These are phyloP conservation scores for Netelia fuscicornis DNA, from an alignment of 2,888 invertebrate genomes.

Conservation along the genomic window DNA sequence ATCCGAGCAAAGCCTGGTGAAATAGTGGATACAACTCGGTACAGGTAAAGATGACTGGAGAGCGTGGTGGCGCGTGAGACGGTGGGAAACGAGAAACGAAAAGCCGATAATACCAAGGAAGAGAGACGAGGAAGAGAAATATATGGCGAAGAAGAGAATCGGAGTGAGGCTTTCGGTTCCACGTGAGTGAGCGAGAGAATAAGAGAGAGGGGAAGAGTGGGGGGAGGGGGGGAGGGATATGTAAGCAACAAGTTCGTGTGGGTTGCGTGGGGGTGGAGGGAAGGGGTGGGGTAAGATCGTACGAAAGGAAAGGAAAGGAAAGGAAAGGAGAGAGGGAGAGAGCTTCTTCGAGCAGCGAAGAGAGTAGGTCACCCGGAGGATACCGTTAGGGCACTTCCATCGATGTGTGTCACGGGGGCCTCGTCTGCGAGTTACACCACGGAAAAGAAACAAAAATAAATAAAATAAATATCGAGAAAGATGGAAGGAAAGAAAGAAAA, in stretches of 20 bases:
- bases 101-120: conserved; percentile 6
- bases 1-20: background rate
- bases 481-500: conserved; percentile 26
- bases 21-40: too few relatives aligned
- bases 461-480: conserved; percentile 11
- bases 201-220: conserved; percentile 5
- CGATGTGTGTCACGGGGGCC: conserved; percentile 84
- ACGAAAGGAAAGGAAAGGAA: conserved; percentile 57
- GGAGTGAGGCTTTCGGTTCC: conserved; percentile 41
- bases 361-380: conserved; percentile 82
- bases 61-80: background rate
- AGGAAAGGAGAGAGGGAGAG: conserved; percentile 65
- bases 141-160: conserved; percentile 19
- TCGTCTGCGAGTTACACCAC: conserved; percentile 65
- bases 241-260: background rate
- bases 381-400: conserved; percentile 83
- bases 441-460: conserved; percentile 40
- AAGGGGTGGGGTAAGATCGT: conserved; percentile 61
- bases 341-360: conserved; percentile 62
- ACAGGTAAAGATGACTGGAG: too few relatives aligned
- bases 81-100: conserved; percentile 20
- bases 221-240: background rate
- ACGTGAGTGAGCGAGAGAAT: conserved; percentile 11
- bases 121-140: conserved; percentile 46
- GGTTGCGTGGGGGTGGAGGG: background rate